Conservation (phyloP, 2,888 invertebrate genomes). For the Meganola albula region DNA sequence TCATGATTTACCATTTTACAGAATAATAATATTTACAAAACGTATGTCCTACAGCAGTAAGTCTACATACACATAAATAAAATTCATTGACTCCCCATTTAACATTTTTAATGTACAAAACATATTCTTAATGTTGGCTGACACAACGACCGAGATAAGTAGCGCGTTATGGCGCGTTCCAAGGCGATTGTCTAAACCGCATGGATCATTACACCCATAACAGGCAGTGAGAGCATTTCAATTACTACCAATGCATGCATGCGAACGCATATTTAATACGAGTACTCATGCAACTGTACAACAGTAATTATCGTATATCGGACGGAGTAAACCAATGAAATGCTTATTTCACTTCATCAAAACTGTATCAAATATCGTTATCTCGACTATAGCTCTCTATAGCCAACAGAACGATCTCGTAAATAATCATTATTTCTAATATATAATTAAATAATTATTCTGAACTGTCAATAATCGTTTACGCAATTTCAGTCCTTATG, state of each 20-base stretch:
- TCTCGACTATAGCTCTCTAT: no score
- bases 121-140: slow-evolving; percentile 47
- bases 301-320: slow-evolving; percentile 5
- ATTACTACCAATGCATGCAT: slow-evolving; percentile 8
- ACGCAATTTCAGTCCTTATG: slow-evolving; percentile 35
- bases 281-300: slow-evolving; percentile 9
- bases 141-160: slow-evolving; percentile 41
- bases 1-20: slow-evolving; percentile 77
- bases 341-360: slow-evolving; percentile 5
- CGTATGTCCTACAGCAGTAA: slow-evolving; percentile 64
- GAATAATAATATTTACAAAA: slow-evolving; percentile 75
- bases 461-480: slow-evolving; percentile 1
- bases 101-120: slow-evolving; percentile 63
- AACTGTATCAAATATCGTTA: no score
- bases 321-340: slow-evolving; percentile 16
- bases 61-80: slow-evolving; percentile 75
- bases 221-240: slow-evolving; percentile 12
- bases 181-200: slow-evolving; percentile 8
- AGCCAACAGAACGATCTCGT: no score
- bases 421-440: no score
- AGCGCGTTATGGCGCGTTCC: slow-evolving; percentile 6
- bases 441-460: no score
- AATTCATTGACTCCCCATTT: slow-evolving; percentile 72
- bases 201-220: slow-evolving; percentile 4
- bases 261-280: slow-evolving; percentile 13